phyloP scores from a whole-genome alignment of 1,140 invertebrate species.

The Gryon sp. region DNA sequence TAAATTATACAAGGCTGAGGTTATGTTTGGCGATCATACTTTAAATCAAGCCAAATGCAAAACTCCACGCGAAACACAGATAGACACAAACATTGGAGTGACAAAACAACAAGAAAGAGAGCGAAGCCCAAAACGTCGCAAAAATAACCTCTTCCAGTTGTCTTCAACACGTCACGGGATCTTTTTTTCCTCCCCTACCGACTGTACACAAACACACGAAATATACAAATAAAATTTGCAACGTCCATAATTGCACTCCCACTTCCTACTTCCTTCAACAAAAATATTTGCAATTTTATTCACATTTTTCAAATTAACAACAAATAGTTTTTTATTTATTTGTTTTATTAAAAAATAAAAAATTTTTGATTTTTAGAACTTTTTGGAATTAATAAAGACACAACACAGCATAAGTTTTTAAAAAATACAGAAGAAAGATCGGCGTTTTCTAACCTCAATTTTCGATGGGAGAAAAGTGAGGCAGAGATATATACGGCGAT shows the following conservation, averaged over 20 bases:
- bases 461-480: background rate
- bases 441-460: slow-evolving; percentile 23
- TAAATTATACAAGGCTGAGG: slow-evolving; percentile 21
- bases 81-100: too few species aligned
- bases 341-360: too few species aligned
- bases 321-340: too few species aligned
- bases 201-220: slow-evolving; percentile 35
- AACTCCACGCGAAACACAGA: background rate
- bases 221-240: slow-evolving; percentile 21
- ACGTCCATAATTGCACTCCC: slow-evolving; percentile 30
- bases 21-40: slow-evolving; percentile 33
- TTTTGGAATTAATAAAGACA: too few species aligned
- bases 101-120: slow-evolving; percentile 10
- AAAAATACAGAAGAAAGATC: too few species aligned
- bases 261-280: slow-evolving; percentile 22
- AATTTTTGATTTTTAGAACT: too few species aligned
- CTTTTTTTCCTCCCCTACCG: slow-evolving; percentile 49
- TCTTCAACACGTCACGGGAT: slow-evolving; percentile 20
- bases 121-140: slow-evolving; percentile 9
- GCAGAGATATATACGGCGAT: too few species aligned
- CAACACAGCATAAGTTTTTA: too few species aligned
- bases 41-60: background rate
- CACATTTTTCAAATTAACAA: background rate
- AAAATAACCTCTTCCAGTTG: slow-evolving; percentile 50
- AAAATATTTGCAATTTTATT: too few species aligned